Percentiles rank a stretch among this genome's conserved stretches.
These are phyloP conservation scores for Oasisia sp. DNA, from an alignment of 2,888 invertebrate genomes.

Conservation along the genomic window DNA sequence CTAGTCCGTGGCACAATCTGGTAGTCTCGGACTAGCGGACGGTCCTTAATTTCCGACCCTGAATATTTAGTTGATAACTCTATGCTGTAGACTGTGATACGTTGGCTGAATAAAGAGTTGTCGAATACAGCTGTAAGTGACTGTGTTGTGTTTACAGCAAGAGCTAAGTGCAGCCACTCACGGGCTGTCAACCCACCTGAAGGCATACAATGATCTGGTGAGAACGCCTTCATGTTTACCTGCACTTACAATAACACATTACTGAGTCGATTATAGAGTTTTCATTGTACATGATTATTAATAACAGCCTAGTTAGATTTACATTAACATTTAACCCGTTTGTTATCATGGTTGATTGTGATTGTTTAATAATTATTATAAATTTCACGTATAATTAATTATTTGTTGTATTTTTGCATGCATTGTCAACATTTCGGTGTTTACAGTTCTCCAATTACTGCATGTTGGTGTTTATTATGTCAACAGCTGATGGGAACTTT, in stretches of 20 bases:
- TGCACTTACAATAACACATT: background rate
- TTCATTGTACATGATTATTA: background rate
- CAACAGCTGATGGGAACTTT: background rate
- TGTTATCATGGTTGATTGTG: background rate
- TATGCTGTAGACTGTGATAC: no score
- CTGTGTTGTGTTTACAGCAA: slow-evolving; percentile 46
- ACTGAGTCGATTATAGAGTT: background rate
- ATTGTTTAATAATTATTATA: background rate
- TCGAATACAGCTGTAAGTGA: no score
- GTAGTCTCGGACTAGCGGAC: no score
- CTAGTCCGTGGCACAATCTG: no score
- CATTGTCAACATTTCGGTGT: background rate
- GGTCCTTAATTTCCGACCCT: no score
- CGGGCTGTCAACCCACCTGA: slow-evolving; percentile 57
- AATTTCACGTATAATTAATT: background rate
- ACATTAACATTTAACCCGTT: background rate
- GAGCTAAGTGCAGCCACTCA: slow-evolving; percentile 62
- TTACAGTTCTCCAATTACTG: background rate
- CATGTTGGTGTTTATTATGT: background rate
- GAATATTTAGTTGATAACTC: no score
- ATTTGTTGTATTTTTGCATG: background rate
- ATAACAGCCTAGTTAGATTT: background rate
- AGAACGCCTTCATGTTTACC: slow-evolving; percentile 26
- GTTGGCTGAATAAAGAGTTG: no score
- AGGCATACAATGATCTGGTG: slow-evolving; percentile 61